Evolutionary conservation across 2,113 vertebrate genomes (phyloP).

Genomic region (Gambusia holbrooki): DNA sequence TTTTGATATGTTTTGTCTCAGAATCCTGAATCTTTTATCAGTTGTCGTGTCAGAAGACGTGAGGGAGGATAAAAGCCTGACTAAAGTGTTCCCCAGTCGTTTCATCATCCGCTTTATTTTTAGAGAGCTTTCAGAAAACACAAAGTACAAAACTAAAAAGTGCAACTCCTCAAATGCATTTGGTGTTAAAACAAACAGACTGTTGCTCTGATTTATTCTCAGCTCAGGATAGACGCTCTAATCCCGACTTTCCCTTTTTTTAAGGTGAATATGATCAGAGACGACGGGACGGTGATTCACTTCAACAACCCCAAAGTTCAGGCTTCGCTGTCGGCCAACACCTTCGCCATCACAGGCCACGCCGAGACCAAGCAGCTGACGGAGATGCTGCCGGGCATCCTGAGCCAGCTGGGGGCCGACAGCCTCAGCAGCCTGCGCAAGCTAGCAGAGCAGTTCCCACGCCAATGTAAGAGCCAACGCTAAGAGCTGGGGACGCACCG

Average conservation of each 20-base stretch:
- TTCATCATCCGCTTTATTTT: conserved; percentile 37
- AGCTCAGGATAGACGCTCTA: background rate
- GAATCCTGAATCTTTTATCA: conserved; percentile 21
- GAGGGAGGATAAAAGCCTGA: conserved; percentile 4
- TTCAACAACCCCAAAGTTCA: conserved; percentile 99
- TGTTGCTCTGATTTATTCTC: background rate
- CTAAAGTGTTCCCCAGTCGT: background rate
- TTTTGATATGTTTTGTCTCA: conserved; percentile 2
- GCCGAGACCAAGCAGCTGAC: conserved; percentile 98
- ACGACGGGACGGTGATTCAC: conserved; percentile 98
- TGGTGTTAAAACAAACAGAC: background rate
- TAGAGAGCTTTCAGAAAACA: conserved; percentile 29
- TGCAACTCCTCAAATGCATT: background rate
- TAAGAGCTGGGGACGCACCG: too few species aligned
- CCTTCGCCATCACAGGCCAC: conserved; percentile 97
- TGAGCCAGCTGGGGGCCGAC: conserved; percentile 98
- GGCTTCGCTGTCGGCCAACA: conserved; percentile 97
- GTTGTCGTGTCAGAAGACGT: background rate
- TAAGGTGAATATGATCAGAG: conserved; percentile 99
- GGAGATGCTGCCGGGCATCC: conserved; percentile 98
- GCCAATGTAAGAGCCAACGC: conserved; percentile 84
- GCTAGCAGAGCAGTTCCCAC: conserved; percentile 96
- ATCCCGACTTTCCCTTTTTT: background rate
- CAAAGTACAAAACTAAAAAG: conserved; percentile 1
- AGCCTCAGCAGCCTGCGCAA: conserved; percentile 98